Conservation (phyloP, 2,888 invertebrate species). For the Nephrocerus scutellatus region DNA sequence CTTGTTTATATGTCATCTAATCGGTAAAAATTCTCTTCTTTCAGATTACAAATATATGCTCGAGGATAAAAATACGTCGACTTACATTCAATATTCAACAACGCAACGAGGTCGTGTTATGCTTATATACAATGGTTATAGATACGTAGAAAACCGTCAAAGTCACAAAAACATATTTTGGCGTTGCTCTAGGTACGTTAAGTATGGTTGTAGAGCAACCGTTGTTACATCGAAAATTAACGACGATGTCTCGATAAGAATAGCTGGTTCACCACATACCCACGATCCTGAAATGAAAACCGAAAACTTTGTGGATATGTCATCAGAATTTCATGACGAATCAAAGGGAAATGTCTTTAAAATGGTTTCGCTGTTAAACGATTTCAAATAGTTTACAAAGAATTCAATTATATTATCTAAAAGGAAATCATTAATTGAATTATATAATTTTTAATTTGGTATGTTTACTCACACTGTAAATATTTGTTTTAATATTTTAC, state of each 20-base stretch:
- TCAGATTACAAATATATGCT: conserved; percentile 35
- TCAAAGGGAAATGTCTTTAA: conserved; percentile 29
- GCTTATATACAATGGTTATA: conserved; percentile 46
- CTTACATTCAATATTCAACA: conserved; percentile 44
- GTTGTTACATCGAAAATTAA: conserved; percentile 44
- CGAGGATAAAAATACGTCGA: conserved; percentile 37
- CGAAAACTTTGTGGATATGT: conserved; percentile 34
- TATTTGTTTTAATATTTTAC: no score
- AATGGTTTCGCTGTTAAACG: conserved; percentile 27
- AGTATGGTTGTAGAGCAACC: conserved; percentile 45
- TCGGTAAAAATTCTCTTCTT: conserved; percentile 16
- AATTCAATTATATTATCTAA: no score
- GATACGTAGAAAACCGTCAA: conserved; percentile 47
- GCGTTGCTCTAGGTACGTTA: conserved; percentile 47
- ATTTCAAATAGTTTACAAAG: conserved; percentile 26
- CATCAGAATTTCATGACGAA: conserved; percentile 37
- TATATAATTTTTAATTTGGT: no score
- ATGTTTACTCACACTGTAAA: neutral
- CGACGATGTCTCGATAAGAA: conserved; percentile 37
- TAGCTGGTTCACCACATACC: conserved; percentile 44
- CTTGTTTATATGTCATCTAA: no score
- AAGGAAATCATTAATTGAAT: no score
- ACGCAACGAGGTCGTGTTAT: conserved; percentile 46
- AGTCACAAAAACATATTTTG: conserved; percentile 47
- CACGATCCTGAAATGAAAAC: conserved; percentile 42